These are phyloP conservation scores for Chiloscyllium plagiosum DNA, from an alignment of 2,113 vertebrate species.

Conservation along the genomic window DNA sequence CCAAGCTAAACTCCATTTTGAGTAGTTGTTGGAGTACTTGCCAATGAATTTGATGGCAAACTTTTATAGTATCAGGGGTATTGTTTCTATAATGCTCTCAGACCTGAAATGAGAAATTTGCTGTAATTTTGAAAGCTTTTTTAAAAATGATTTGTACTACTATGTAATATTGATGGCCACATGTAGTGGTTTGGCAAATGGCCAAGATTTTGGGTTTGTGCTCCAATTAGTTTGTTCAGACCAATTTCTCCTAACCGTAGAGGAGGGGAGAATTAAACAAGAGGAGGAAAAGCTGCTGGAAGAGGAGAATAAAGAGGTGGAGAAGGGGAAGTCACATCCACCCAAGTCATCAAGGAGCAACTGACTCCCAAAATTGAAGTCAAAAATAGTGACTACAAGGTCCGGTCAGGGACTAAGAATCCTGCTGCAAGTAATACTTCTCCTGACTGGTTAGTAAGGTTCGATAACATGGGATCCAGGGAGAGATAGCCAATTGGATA, in stretches of 20 bases:
- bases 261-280: background rate
- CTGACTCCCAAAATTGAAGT: background rate
- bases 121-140: background rate
- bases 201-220: background rate
- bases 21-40: too few species aligned
- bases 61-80: background rate
- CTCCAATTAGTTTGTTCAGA: background rate
- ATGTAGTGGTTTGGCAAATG: background rate
- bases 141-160: background rate
- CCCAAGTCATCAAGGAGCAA: background rate
- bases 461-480: too few species aligned
- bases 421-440: too few species aligned
- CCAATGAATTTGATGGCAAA: background rate
- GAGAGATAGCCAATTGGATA: too few species aligned
- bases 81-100: background rate
- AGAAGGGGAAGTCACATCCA: background rate
- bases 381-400: background rate
- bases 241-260: background rate
- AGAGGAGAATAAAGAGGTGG: background rate
- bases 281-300: background rate
- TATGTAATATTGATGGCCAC: background rate
- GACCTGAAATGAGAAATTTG: background rate
- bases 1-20: background rate
- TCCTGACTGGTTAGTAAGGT: too few species aligned
- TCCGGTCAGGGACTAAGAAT: too few species aligned